These are phyloP conservation scores for Camponotus floridanus DNA, from an alignment of 1,140 invertebrate genomes.

Conservation along the genomic window DNA sequence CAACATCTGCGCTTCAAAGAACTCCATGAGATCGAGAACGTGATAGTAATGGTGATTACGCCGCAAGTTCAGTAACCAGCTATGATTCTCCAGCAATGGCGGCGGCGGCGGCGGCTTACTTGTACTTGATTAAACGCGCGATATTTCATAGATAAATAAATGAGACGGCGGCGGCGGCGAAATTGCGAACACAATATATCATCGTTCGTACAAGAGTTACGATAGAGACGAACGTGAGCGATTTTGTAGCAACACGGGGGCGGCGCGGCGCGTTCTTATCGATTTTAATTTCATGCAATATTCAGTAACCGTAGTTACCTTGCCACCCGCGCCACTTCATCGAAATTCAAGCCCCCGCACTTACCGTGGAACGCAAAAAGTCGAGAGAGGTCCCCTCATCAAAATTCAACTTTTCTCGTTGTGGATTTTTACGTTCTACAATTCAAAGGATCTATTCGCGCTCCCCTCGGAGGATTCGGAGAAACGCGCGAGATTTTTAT, in stretches of 20 bases:
- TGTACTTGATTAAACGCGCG: slow-evolving; percentile 30
- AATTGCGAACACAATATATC: slow-evolving; percentile 41
- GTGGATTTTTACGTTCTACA: slow-evolving; percentile 53
- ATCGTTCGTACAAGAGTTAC: slow-evolving; percentile 26
- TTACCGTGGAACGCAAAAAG: slow-evolving; percentile 39
- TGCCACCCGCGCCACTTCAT: slow-evolving; percentile 28
- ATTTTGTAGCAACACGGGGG: slow-evolving; percentile 14
- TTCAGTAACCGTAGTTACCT: slow-evolving; percentile 60
- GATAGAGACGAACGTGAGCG: slow-evolving; percentile 23
- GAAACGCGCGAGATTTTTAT: slow-evolving; percentile 21
- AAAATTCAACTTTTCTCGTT: slow-evolving; percentile 52
- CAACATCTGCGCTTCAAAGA: not conserved
- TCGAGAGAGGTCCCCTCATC: slow-evolving; percentile 23
- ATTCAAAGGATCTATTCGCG: slow-evolving; percentile 49
- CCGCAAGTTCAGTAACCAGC: not conserved
- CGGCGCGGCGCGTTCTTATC: slow-evolving; percentile 46
- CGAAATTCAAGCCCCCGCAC: slow-evolving; percentile 55
- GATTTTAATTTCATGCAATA: slow-evolving; percentile 64
- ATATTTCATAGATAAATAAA: slow-evolving; percentile 55
- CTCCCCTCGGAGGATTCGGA: not conserved
- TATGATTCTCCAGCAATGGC: not conserved
- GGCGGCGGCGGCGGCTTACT: not conserved
- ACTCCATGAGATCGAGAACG: not conserved
- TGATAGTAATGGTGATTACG: not conserved
- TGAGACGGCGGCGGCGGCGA: not conserved